These are phyloP conservation scores for Pocota personata DNA, from an alignment of 2,888 invertebrate species.

Conservation along the genomic window DNA sequence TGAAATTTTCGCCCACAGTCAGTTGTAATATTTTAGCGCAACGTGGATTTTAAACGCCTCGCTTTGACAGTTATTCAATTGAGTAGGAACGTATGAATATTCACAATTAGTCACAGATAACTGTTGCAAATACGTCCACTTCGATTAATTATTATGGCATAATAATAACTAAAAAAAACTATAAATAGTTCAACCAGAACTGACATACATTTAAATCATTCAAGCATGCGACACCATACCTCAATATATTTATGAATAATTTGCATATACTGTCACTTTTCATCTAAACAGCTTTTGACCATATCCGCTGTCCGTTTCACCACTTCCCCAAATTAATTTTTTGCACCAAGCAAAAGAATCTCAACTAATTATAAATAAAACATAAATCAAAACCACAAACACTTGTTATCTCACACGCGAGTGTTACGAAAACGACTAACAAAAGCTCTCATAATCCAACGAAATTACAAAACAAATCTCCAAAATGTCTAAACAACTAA, in stretches of 20 bases:
- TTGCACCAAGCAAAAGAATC: background rate
- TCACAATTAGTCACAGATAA: background rate
- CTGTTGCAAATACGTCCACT: background rate
- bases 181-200: slow-evolving; percentile 1
- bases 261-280: slow-evolving; percentile 20
- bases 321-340: background rate
- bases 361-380: slow-evolving; percentile 8
- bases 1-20: background rate
- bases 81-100: background rate
- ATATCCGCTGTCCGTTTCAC: background rate
- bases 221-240: background rate
- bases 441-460: background rate
- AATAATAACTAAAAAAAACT: no score
- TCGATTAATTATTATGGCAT: slow-evolving; percentile 2
- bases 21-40: no score
- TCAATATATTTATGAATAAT: background rate
- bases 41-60: background rate
- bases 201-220: background rate
- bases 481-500: background rate
- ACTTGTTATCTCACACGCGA: slow-evolving; percentile 20
- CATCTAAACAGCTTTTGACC: background rate
- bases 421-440: slow-evolving; percentile 27
- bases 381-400: background rate
- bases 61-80: background rate
- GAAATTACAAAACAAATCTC: slow-evolving; percentile 8